Conservation (phyloP, 2,888 invertebrate species). For the Marronus borbonicus region DNA sequence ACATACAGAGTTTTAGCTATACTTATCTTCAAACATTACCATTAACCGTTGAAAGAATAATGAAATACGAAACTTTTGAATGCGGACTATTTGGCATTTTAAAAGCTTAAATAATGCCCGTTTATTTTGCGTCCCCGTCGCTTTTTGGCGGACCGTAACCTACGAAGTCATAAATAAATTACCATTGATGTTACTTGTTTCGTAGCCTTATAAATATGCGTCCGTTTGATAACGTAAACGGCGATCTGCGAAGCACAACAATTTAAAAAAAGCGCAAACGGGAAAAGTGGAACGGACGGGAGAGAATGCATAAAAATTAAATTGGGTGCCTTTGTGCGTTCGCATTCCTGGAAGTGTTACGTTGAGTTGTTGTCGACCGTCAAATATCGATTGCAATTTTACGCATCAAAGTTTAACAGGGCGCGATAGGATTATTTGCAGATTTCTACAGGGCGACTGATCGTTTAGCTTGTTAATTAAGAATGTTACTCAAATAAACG, state of each 20-base stretch:
- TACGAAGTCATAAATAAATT: constrained; percentile 50
- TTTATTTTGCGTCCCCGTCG: constrained; percentile 7
- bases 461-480: background rate
- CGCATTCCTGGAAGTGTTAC: constrained; percentile 33
- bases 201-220: constrained; percentile 48
- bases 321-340: constrained; percentile 28
- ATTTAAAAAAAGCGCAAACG: constrained; percentile 34
- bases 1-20: too few relatives aligned
- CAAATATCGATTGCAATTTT: constrained; percentile 27
- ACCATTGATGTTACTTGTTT: constrained; percentile 49
- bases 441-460: constrained; percentile 17
- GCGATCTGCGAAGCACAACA: constrained; percentile 21
- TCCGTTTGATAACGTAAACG: constrained; percentile 37
- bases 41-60: background rate
- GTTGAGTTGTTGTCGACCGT: constrained; percentile 26
- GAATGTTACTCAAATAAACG: background rate
- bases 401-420: constrained; percentile 30
- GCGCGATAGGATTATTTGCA: background rate
- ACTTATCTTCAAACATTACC: too few relatives aligned
- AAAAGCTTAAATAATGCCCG: background rate
- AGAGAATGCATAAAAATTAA: constrained; percentile 35
- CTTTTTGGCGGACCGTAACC: background rate
- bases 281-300: background rate
- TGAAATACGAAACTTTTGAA: background rate
- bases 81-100: background rate